phyloP scores from a whole-genome alignment of 2,888 invertebrate genomes.

The Drosophila gaucha region DNA sequence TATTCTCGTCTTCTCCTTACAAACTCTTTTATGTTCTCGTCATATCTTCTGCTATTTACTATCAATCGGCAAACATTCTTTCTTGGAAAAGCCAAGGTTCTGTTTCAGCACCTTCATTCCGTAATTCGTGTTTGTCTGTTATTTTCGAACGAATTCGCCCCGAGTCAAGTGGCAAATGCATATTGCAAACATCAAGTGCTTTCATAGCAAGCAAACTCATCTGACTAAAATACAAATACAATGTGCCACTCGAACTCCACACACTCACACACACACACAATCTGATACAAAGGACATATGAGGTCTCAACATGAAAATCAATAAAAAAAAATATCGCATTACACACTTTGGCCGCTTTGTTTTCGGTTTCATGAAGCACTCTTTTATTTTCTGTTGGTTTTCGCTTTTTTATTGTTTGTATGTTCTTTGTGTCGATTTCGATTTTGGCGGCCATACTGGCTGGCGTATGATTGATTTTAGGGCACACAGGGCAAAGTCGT shows the following conservation, averaged over 20 bases:
- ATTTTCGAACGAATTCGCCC: conserved; percentile 34
- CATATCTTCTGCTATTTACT: too few relatives aligned
- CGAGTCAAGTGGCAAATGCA: conserved; percentile 63
- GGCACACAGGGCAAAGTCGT: conserved; percentile 23
- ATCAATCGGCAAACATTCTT: too few relatives aligned
- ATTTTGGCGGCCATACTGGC: conserved; percentile 54
- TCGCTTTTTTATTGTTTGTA: conserved; percentile 9
- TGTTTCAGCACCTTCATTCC: too few relatives aligned
- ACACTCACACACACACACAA: conserved; percentile 2
- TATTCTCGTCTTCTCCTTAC: too few relatives aligned
- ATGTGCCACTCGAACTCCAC: conserved; percentile 29
- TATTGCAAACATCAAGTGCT: conserved; percentile 69
- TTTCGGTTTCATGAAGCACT: conserved; percentile 41
- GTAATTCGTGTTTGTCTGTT: conserved; percentile 17
- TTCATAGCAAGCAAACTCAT: conserved; percentile 36
- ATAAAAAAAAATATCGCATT: conserved; percentile 72
- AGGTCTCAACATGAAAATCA: conserved; percentile 61
- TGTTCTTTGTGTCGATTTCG: conserved; percentile 54
- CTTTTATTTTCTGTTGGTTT: conserved; percentile 3
- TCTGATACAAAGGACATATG: neutral
- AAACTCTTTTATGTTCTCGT: too few relatives aligned
- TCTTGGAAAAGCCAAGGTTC: too few relatives aligned
- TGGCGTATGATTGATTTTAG: conserved; percentile 76
- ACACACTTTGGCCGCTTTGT: conserved; percentile 57
- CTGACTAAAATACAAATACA: conserved; percentile 40